Evolutionary conservation across 2,113 vertebrate genomes (phyloP).

Genomic region (Nothocercus nigrocapillus): DNA sequence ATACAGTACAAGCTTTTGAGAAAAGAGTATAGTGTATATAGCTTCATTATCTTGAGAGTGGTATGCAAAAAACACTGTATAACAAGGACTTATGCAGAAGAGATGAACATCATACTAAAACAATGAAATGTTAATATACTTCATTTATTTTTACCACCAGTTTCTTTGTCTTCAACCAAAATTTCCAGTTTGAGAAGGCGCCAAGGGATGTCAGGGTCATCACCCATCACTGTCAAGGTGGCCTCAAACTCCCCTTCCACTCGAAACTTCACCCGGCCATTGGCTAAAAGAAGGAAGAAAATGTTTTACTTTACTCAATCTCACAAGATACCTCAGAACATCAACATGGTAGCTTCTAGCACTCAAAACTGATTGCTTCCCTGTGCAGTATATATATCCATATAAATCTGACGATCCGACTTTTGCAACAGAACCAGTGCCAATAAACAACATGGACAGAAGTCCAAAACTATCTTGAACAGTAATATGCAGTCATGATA

Average conservation of each 20-base stretch:
- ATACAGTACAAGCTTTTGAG: background rate
- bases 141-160: conserved; percentile 85
- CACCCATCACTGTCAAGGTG: conserved; percentile 98
- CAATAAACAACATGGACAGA: background rate
- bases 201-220: conserved; percentile 98
- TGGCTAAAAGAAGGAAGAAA: conserved; percentile 79
- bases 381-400: background rate
- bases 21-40: background rate
- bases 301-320: background rate
- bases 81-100: background rate
- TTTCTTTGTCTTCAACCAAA: conserved; percentile 98
- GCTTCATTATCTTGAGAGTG: background rate
- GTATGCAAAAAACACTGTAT: background rate
- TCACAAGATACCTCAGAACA: background rate
- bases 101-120: background rate
- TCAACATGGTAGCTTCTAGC: background rate
- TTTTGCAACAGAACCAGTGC: background rate
- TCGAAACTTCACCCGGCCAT: conserved; percentile 96
- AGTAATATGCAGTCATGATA: background rate
- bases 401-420: background rate
- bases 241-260: conserved; percentile 99
- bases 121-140: background rate
- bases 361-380: background rate
- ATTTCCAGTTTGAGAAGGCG: conserved; percentile 96
- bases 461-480: background rate